Percentiles rank a stretch among this genome's conserved stretches.
Conservation (phyloP, 2,113 vertebrate species). For the Gnathonemus echidnorhynchus region DNA sequence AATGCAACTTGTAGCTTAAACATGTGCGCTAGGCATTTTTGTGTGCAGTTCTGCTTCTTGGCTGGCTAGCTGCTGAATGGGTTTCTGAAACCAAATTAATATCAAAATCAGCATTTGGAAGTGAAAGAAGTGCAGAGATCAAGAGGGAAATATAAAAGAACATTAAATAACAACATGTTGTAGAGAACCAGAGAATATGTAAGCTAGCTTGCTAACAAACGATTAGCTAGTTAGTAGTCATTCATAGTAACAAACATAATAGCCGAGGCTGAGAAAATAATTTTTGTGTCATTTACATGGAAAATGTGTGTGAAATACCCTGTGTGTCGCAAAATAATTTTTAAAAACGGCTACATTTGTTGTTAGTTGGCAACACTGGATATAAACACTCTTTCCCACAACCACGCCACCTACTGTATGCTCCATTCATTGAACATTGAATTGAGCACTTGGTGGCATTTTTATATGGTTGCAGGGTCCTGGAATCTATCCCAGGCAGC, state of each 20-base stretch:
- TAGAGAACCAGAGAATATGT: not conserved
- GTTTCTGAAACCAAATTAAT: not conserved
- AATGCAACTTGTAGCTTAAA: no score
- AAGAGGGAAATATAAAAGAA: not conserved
- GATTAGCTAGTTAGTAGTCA: not conserved
- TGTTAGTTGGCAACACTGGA: not conserved
- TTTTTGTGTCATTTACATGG: not conserved
- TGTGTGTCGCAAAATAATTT: no score
- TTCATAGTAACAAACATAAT: not conserved
- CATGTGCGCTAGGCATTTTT: no score
- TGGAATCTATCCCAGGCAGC: no score
- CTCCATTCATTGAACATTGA: not conserved
- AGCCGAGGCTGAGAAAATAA: not conserved
- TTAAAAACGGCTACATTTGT: no score
- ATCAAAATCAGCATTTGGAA: not conserved
- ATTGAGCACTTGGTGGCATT: not conserved
- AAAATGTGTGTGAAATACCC: not conserved
- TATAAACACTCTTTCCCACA: not conserved
- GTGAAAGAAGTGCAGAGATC: not conserved
- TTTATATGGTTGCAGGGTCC: no score
- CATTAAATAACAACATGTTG: not conserved
- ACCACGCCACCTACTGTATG: not conserved
- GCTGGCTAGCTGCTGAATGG: no score
- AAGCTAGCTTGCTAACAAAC: not conserved
- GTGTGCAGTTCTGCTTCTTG: no score